Evolutionary conservation across 2,888 invertebrate species (phyloP).

Genomic region (Temnothorax ravouxi): DNA sequence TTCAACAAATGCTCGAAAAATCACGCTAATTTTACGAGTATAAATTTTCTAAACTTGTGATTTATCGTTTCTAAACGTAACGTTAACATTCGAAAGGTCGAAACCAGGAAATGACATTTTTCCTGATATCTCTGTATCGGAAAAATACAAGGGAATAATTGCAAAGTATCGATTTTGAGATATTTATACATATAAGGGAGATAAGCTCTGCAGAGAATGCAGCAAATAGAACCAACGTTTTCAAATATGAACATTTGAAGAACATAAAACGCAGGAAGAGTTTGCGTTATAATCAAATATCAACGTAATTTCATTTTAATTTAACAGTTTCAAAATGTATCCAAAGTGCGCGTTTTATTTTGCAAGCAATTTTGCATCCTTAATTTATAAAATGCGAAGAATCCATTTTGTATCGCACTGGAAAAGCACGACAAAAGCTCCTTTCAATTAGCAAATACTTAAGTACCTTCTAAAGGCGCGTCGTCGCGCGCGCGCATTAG

Average conservation of each 20-base stretch:
- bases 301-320: neutral
- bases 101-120: neutral
- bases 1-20: neutral
- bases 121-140: neutral
- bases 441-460: slow-evolving; percentile 62
- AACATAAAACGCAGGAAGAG: neutral
- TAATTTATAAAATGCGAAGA: slow-evolving; percentile 3
- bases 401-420: slow-evolving; percentile 5
- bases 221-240: neutral
- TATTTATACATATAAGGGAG: neutral
- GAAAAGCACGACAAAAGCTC: slow-evolving; percentile 26
- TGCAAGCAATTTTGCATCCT: neutral
- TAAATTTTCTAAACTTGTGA: slow-evolving; percentile 4
- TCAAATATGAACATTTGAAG: neutral
- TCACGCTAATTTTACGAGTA: neutral
- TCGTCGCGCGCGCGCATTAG: neutral
- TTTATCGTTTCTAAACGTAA: neutral
- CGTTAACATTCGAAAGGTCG: neutral
- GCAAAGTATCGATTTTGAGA: neutral
- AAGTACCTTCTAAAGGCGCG: slow-evolving; percentile 38
- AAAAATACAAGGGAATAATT: neutral
- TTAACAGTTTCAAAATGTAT: neutral
- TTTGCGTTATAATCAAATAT: neutral
- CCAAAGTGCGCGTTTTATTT: neutral
- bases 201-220: neutral